phyloP scores from a whole-genome alignment of 2,113 vertebrate species.

The Psilopogon haemacephalus region DNA sequence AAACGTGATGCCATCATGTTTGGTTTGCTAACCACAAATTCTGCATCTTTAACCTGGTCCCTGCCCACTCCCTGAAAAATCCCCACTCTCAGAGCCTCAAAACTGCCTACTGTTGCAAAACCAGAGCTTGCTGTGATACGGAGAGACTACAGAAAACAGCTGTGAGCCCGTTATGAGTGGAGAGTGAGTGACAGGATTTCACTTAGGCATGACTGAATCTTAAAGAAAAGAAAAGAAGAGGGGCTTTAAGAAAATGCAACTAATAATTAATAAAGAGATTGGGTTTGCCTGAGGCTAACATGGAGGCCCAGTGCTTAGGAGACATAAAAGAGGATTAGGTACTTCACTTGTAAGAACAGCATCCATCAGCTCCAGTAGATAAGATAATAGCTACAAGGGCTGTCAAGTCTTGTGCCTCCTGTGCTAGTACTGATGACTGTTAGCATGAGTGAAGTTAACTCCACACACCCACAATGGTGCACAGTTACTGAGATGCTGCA shows the following conservation, averaged over 20 bases:
- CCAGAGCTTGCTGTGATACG: neutral
- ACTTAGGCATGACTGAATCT: neutral
- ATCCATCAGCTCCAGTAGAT: conserved; percentile 23
- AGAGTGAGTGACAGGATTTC: neutral
- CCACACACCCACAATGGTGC: neutral
- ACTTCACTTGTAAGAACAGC: conserved; percentile 27
- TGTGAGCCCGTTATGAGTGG: neutral
- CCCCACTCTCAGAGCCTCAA: neutral
- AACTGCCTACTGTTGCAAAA: conserved; percentile 31
- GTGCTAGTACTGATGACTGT: neutral
- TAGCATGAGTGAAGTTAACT: neutral
- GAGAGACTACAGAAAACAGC: neutral
- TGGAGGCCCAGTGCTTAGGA: neutral
- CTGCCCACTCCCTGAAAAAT: neutral
- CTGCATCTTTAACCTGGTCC: neutral
- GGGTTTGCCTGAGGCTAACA: conserved; percentile 8
- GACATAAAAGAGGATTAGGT: conserved; percentile 45
- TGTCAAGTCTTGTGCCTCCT: neutral
- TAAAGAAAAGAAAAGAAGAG: neutral
- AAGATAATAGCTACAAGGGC: neutral
- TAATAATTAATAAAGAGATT: conserved; percentile 32
- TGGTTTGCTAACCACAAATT: neutral
- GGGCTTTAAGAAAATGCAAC: neutral
- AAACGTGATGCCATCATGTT: neutral
- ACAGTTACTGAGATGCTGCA: conserved; percentile 6